Conservation (phyloP, 1,140 invertebrate species). For the Dreissena polymorpha region DNA sequence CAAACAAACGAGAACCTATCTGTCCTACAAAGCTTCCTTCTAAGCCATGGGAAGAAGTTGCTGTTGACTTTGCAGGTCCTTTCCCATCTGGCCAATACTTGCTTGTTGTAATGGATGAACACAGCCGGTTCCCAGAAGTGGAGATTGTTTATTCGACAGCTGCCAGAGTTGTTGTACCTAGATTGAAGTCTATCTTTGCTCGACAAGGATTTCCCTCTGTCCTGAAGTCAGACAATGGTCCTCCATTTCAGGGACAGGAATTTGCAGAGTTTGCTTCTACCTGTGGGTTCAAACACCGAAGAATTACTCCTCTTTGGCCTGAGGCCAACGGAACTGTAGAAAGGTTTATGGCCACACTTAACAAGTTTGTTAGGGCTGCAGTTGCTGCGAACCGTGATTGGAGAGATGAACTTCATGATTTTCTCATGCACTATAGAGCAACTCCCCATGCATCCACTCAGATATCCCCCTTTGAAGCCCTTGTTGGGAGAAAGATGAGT, state of each 20-base stretch:
- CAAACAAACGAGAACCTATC: too few species aligned
- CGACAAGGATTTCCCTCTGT: too few species aligned
- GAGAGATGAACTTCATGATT: neutral
- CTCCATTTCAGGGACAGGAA: slow-evolving; percentile 49
- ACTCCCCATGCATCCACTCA: slow-evolving; percentile 20
- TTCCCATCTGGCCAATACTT: too few species aligned
- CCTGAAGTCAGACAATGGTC: too few species aligned
- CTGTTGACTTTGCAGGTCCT: too few species aligned
- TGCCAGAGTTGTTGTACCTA: too few species aligned
- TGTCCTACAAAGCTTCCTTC: too few species aligned
- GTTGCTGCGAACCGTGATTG: slow-evolving; percentile 19
- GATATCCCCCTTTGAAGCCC: slow-evolving; percentile 51
- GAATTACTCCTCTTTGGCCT: slow-evolving; percentile 58
- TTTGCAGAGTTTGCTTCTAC: slow-evolving; percentile 49
- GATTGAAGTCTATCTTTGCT: too few species aligned
- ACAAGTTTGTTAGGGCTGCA: slow-evolving; percentile 19
- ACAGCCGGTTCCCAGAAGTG: too few species aligned
- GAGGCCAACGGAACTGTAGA: slow-evolving; percentile 55
- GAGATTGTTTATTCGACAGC: too few species aligned
- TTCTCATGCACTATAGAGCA: slow-evolving; percentile 41
- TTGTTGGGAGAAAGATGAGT: slow-evolving; percentile 51
- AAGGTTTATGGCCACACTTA: slow-evolving; percentile 45
- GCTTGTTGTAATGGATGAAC: too few species aligned
- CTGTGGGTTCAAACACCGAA: slow-evolving; percentile 57
- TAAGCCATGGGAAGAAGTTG: too few species aligned